Evolutionary conservation across 2,113 vertebrate species (phyloP), one percentile per base, ranked within the genome.

Genomic region (Anarrhichthys ocellatus): DNA sequence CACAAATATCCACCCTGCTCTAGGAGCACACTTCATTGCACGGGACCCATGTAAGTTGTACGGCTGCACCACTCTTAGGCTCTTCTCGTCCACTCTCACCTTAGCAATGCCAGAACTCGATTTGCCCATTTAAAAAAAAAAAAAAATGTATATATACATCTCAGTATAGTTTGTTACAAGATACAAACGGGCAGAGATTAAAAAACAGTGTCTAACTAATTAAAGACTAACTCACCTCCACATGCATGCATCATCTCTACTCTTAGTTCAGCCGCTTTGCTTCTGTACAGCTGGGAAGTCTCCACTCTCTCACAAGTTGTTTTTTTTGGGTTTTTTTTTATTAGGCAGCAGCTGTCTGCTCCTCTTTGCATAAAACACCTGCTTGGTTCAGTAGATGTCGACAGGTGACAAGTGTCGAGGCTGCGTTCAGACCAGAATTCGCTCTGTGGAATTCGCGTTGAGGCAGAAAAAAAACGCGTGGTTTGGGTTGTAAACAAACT

Each of bases 11-110:
- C 98, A 99, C 96, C 98, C 98, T 42, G 97, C 98, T 96, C 94
- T 99, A 91, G 98, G 98, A 54, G 97, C 98, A 82, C 98, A 99
- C 95, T 98, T 99, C 97, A 98, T 99, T 91, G 96, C 97, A 95
- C 97, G 98, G 94, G 98, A 99, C 95, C 97, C 98, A 95, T 99
- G 98, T 99, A 96, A 99, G 98, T 94, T 97, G 92, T 92, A 90
- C 89, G 81, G 94, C 93, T 94, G 93, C 94, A 93, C 88, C 87
- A 91, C 88, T 93, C 73, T 3, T 85, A 94, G 93, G 91, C 91
- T 89, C 89, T 85, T 59, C 59, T 92, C 92, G 89, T 92, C 81
- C 93, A 91, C 92, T 90, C 81, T 90, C 93, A 92, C 89, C 80
- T 64, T 73, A 84, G 64, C 81, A 83, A 52, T 38, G 83, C 78